Percentiles rank a stretch among this genome's conserved stretches.
Conservation (phyloP, 1,140 invertebrate genomes). For the Campodea augens region DNA sequence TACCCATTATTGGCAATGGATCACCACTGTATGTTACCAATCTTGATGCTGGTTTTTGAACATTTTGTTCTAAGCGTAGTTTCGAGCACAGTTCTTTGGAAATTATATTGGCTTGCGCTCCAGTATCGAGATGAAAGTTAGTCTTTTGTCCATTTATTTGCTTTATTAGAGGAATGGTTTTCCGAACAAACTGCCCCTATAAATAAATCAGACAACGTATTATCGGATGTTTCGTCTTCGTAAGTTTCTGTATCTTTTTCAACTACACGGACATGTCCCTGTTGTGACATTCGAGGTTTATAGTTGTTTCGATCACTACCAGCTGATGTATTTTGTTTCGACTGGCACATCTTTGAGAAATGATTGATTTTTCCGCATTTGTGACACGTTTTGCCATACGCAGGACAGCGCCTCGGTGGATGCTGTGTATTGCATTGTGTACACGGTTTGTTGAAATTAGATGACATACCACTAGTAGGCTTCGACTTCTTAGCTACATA, state of each 20-base stretch:
- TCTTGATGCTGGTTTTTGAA: background rate
- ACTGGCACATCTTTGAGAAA: no score
- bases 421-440: background rate
- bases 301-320: no score
- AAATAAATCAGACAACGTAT: no score
- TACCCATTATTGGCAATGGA: background rate
- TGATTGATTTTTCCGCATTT: background rate
- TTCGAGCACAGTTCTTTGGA: background rate
- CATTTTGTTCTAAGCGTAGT: background rate
- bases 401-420: background rate
- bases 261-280: background rate
- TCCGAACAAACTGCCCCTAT: background rate
- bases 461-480: background rate
- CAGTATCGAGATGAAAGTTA: background rate
- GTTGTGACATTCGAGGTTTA: background rate
- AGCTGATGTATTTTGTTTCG: no score
- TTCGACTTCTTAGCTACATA: background rate
- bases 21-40: background rate
- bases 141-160: background rate
- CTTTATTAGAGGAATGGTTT: background rate
- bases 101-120: background rate
- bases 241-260: background rate
- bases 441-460: background rate
- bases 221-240: background rate
- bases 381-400: background rate